Conservation (phyloP, 1,140 invertebrate genomes). For the Drosophila takahashii region DNA sequence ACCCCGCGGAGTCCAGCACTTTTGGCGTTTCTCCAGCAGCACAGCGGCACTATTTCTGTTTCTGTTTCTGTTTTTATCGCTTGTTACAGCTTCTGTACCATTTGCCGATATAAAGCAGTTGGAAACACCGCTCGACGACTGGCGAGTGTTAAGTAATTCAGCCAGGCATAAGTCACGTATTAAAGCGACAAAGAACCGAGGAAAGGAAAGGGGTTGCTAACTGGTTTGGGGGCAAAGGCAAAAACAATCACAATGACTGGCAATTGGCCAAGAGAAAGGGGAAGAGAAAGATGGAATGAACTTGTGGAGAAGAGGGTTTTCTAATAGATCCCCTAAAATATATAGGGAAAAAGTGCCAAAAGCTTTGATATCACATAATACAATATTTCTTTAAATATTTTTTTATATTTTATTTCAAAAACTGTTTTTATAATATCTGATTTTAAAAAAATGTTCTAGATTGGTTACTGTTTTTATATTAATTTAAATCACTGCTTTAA, state of each 20-base stretch:
- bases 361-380: background rate
- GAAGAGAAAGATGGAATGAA: background rate
- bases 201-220: no score
- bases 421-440: background rate
- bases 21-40: conserved; percentile 58
- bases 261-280: conserved; percentile 33
- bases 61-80: conserved; percentile 48
- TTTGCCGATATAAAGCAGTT: conserved; percentile 7
- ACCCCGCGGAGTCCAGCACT: background rate
- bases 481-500: background rate
- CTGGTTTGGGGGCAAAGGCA: background rate
- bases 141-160: conserved; percentile 74
- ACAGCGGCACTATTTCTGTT: background rate
- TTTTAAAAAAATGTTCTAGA: background rate
- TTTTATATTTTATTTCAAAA: no score
- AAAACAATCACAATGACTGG: conserved; percentile 39
- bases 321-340: no score
- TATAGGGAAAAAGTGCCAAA: background rate
- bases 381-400: no score
- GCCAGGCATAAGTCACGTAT: conserved; percentile 74
- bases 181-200: conserved; percentile 32
- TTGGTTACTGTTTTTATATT: background rate
- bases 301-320: background rate
- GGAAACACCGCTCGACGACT: conserved; percentile 14
- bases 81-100: conserved; percentile 13